Conservation (phyloP, 2,113 vertebrate genomes). For the Hypanus sabinus region DNA sequence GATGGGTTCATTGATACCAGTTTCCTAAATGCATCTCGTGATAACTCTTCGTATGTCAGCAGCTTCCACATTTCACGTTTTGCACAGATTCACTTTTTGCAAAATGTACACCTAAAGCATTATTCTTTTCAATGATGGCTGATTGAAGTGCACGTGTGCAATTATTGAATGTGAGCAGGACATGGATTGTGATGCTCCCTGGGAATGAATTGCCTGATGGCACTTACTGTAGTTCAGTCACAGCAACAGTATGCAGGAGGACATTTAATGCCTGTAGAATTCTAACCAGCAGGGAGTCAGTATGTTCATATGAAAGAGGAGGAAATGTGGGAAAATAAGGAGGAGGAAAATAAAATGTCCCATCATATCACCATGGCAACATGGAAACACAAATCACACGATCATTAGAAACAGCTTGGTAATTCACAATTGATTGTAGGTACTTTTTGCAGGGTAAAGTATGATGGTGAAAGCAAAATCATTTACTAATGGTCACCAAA, state of each 20-base stretch:
- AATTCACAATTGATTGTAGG: neutral
- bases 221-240: neutral
- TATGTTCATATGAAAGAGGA: conserved; percentile 4
- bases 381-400: conserved; percentile 5
- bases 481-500: neutral
- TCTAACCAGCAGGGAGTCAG: neutral
- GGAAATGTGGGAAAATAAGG: conserved; percentile 29
- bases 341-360: conserved; percentile 19
- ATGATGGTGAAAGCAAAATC: conserved; percentile 6
- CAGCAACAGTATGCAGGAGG: neutral
- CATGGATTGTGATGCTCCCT: neutral
- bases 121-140: neutral
- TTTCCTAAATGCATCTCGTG: neutral
- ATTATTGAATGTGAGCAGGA: neutral
- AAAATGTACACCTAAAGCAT: neutral
- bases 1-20: neutral
- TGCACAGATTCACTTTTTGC: neutral
- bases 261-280: conserved; percentile 4
- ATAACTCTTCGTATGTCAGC: neutral
- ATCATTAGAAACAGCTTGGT: conserved; percentile 5
- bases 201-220: neutral
- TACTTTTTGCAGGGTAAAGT: conserved; percentile 14
- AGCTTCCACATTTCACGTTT: neutral
- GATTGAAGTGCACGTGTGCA: neutral
- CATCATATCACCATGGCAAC: conserved; percentile 25